Conservation (phyloP, 2,113 vertebrate genomes). For the Ifrita kowaldi region DNA sequence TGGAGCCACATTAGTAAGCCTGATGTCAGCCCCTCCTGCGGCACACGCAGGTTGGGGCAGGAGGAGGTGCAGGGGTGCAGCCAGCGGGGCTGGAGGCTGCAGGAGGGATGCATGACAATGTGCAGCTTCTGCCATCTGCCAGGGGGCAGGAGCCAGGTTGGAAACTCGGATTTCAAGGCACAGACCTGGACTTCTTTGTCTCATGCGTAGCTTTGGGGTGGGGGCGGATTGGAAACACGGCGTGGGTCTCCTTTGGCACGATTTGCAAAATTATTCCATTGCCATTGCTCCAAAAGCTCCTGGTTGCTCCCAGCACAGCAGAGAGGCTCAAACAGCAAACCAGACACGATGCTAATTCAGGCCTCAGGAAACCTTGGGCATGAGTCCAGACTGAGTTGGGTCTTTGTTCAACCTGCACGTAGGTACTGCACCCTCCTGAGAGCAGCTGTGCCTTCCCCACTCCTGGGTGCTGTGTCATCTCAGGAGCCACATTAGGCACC, state of each 20-base stretch:
- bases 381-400: neutral
- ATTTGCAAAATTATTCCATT: neutral
- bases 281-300: neutral
- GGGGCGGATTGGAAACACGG: fast-evolving
- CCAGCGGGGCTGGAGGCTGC: slow-evolving; percentile 9
- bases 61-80: neutral
- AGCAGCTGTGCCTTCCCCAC: neutral
- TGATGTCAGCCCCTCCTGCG: slow-evolving; percentile 60
- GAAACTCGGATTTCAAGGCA: neutral
- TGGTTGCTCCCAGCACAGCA: neutral
- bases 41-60: slow-evolving; percentile 65
- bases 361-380: neutral
- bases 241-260: fast-evolving
- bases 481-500: neutral
- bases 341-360: neutral
- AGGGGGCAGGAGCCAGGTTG: neutral
- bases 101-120: neutral
- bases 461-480: neutral
- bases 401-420: neutral
- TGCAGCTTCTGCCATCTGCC: neutral
- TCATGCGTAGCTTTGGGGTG: neutral
- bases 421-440: neutral
- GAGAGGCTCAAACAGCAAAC: neutral
- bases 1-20: slow-evolving; percentile 1
- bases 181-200: neutral